Evolutionary conservation across 2,888 invertebrate species (phyloP), one percentile per base, ranked within the genome.

Genomic region (Pasiphila rectangulata): DNA sequence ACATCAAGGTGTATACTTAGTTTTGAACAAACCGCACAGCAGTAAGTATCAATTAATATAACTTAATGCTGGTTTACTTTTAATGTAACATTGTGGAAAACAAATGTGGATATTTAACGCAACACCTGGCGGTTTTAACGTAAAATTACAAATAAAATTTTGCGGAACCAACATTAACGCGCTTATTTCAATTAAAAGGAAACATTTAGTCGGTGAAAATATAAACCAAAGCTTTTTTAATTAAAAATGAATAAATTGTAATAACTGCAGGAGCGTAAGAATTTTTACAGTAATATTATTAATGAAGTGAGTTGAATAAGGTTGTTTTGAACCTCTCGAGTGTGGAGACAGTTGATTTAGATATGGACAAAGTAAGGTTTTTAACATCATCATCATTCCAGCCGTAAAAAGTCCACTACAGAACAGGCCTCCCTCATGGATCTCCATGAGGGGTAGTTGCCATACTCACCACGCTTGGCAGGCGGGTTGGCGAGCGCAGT

Each of bases 71-170:
- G 43, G 47, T 46, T 56, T 52, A 48, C 51, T 53, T 52, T 56
- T 58, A 56, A 56, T 53, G 45, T 46, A 42, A 49, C 55, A 44
- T 43, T 53, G 52, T 34, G 51, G 46, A 27, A 40, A 50, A 42
- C 20, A 42, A 46, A 47, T 49, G 48, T 41, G 51, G 44, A 50
- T 44, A 39, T 44, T 46, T 25, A 57, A 58, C 47, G 34, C 29
- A 46, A 49, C 56, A 58, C 54, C 56, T 56, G 54, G 42, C 43
- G 51, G 52, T 48, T 52, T 56, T 52, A 54, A 52, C 41, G 46
- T 42, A 35, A 49, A 54, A 56, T 53, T 49, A 46, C 43, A 54
- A 50, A 56, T 59, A 51, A 46, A 57, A 45, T 45, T 47, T 41
- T 47, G 34, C 44, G 29, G 20, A 49, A 51, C 39, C 46, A 45